Conservation (phyloP, 2,888 invertebrate genomes). For the Apodemia duryi region DNA sequence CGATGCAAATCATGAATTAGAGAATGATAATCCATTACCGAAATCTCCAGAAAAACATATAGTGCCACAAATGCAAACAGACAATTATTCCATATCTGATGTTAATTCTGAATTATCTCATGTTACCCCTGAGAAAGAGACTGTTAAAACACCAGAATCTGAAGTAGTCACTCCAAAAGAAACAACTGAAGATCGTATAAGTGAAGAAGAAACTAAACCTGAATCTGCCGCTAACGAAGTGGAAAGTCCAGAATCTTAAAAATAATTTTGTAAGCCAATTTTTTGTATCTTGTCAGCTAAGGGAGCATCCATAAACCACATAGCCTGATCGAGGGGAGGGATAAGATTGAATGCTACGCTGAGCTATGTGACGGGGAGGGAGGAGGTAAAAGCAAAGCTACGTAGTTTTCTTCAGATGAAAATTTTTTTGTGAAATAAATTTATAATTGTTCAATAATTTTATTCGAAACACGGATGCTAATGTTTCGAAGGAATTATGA, state of each 20-base stretch:
- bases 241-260: slow-evolving; percentile 10
- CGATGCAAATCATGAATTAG: slow-evolving; percentile 33
- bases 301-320: too few species aligned
- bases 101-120: slow-evolving; percentile 58
- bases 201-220: slow-evolving; percentile 22
- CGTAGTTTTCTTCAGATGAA: too few species aligned
- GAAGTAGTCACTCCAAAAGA: slow-evolving; percentile 25
- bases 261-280: not conserved
- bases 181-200: slow-evolving; percentile 29
- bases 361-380: too few species aligned
- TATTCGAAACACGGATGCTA: too few species aligned
- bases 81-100: slow-evolving; percentile 66
- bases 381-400: too few species aligned
- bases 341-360: too few species aligned
- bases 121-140: slow-evolving; percentile 32
- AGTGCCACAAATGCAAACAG: slow-evolving; percentile 46
- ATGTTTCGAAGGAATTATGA: too few species aligned
- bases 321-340: too few species aligned
- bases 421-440: too few species aligned
- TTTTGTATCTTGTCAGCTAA: not conserved
- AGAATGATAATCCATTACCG: slow-evolving; percentile 24
- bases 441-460: too few species aligned
- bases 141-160: slow-evolving; percentile 29
- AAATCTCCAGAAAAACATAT: slow-evolving; percentile 33
- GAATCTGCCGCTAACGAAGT: slow-evolving; percentile 23